These are phyloP conservation scores for Leptopilina clavipes DNA, from an alignment of 1,140 invertebrate species.

Conservation along the genomic window DNA sequence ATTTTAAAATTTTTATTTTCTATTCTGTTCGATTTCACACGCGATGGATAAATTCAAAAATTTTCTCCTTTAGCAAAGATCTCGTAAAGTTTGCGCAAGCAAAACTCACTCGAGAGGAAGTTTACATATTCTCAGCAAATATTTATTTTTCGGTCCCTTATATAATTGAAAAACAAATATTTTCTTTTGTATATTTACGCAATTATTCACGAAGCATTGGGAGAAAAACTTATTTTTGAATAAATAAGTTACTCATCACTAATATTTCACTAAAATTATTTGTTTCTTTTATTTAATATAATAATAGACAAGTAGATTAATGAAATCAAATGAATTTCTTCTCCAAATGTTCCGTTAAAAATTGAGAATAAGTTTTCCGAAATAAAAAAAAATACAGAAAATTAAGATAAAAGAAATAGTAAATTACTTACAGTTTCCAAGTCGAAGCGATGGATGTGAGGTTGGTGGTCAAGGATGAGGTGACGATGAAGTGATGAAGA, in stretches of 20 bases:
- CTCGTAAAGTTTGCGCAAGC: constrained; percentile 16
- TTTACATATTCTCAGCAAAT: not conserved
- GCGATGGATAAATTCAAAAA: not conserved
- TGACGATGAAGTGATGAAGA: constrained; percentile 52
- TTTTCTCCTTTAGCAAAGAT: not conserved
- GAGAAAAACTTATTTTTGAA: no score
- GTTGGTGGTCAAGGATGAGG: constrained; percentile 47
- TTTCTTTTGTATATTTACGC: not conserved
- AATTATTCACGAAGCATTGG: not conserved
- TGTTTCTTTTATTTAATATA: no score
- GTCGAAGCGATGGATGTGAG: constrained; percentile 39
- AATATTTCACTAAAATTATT: no score
- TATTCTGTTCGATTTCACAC: not conserved
- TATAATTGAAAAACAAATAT: constrained; percentile 17
- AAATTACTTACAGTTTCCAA: constrained; percentile 59
- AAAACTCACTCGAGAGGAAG: constrained; percentile 3
- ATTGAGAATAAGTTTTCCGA: not conserved
- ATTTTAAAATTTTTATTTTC: no score
- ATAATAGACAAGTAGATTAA: no score
- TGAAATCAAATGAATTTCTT: no score
- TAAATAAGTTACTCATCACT: no score
- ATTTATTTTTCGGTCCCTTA: not conserved
- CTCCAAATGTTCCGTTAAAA: no score
- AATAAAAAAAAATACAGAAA: not conserved
- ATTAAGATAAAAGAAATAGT: not conserved